Conservation (phyloP, 2,888 invertebrate genomes). For the Adelphocoris suturalis region DNA sequence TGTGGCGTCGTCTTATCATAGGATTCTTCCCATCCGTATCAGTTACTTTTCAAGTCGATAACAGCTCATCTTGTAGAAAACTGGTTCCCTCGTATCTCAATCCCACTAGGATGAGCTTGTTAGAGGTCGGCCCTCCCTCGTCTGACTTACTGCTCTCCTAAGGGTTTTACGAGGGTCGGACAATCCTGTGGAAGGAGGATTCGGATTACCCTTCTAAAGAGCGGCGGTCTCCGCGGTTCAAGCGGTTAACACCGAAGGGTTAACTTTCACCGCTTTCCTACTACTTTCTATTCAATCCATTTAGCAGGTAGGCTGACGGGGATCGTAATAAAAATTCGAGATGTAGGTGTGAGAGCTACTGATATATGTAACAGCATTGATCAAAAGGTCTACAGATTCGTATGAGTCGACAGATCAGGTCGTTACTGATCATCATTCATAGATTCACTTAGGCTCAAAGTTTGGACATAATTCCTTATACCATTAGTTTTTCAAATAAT, state of each 20-base stretch:
- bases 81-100: slow-evolving; percentile 6
- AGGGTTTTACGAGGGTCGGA: slow-evolving; percentile 39
- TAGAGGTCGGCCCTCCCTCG: background rate
- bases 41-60: background rate
- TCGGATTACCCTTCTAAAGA: slow-evolving; percentile 27
- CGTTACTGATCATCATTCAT: no score
- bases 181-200: slow-evolving; percentile 36
- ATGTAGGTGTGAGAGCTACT: no score
- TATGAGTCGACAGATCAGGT: no score
- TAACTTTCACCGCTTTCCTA: slow-evolving; percentile 7
- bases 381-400: no score
- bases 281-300: background rate
- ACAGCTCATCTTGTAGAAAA: background rate
- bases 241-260: background rate
- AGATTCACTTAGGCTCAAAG: no score
- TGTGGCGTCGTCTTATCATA: no score
- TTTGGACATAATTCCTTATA: no score
- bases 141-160: background rate
- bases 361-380: no score
- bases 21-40: background rate
- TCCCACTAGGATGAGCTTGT: background rate
- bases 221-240: slow-evolving; percentile 21
- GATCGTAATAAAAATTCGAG: no score
- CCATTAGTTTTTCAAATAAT: no score
- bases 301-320: no score